Conservation (phyloP, 2,888 invertebrate genomes). For the Oscheius myriophilus region DNA sequence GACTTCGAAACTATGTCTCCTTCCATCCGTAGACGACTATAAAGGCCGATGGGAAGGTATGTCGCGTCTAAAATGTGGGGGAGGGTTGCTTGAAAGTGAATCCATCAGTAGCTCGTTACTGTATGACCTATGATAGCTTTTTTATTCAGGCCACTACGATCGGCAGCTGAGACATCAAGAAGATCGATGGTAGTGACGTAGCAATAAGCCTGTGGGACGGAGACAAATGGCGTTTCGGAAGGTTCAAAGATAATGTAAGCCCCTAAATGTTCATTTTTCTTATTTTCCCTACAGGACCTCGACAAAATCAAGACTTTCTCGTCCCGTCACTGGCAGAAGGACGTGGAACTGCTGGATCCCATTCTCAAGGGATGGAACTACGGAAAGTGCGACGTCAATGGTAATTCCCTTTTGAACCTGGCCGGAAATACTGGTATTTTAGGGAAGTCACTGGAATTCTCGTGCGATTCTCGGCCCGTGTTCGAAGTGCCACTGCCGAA, state of each 20-base stretch:
- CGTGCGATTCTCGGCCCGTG: slow-evolving; percentile 73
- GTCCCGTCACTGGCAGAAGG: slow-evolving; percentile 80
- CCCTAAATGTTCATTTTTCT: too few species aligned
- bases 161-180: slow-evolving; percentile 84
- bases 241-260: too few species aligned
- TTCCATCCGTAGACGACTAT: too few species aligned
- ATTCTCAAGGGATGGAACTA: slow-evolving; percentile 99
- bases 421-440: neutral
- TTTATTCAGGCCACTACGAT: slow-evolving; percentile 73
- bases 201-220: slow-evolving; percentile 89
- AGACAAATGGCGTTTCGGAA: slow-evolving; percentile 86
- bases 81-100: too few species aligned
- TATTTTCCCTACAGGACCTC: too few species aligned
- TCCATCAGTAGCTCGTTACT: too few species aligned
- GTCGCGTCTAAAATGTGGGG: too few species aligned
- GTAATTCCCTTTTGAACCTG: slow-evolving; percentile 60
- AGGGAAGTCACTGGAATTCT: slow-evolving; percentile 62
- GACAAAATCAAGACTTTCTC: slow-evolving; percentile 92
- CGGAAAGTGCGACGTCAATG: too few species aligned
- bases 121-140: neutral
- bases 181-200: slow-evolving; percentile 91
- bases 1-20: too few species aligned
- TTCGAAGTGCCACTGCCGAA: slow-evolving; percentile 95
- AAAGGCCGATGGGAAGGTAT: too few species aligned
- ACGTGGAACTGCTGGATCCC: slow-evolving; percentile 89